Evolutionary conservation across 2,113 vertebrate genomes (phyloP), one percentile per base, ranked within the genome.

Genomic region (Hyla sarda): DNA sequence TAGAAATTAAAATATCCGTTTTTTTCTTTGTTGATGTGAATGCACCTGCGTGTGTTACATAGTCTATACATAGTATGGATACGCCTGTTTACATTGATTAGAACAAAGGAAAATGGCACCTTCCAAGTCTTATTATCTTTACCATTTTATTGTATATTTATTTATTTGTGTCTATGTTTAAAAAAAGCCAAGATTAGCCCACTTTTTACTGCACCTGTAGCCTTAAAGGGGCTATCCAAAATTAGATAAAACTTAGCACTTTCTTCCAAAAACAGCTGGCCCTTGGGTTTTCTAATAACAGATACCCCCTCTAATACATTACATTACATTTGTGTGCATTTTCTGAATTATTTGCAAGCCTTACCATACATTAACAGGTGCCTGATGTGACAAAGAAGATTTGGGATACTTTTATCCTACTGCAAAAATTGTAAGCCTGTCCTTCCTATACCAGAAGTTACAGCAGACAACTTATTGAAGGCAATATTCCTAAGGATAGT

Each of bases 1-100:
- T 48, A 86, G 23, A 79, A 81, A 86, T 86, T 86, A 80, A 86
- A 86, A 72, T 84, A 81, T 86, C 65, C 28, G 14, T 32, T 73
- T 81, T 32, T 28, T 80, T 80, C 52, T 41, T 56, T 11, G 34
- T 30, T 62, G 65, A 34, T 34, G 25, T 65, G 14, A 41, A 8
- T 14, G 75, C 48, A 86, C 76, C 62, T 80, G 76, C 84, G 60
- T 50, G 58, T 28, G 69, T 85, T 76, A 23, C n/a, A 19, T 67
- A 37, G 25, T 77, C 65, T 32, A n/a, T 30, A 50, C 56, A 45
- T 78, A 45, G 32, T 34, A 41, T 23, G 32, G 67, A 71, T 37
- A 71, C 12, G 34, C 67, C 2, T 21, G 19, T 71, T 71, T 71
- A 41, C 14, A 23, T 12, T 37, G 19, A 37, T 41, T 71, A 41